These are phyloP conservation scores for Leucopsar rothschildi DNA, from an alignment of 2,113 vertebrate species.

Conservation along the genomic window DNA sequence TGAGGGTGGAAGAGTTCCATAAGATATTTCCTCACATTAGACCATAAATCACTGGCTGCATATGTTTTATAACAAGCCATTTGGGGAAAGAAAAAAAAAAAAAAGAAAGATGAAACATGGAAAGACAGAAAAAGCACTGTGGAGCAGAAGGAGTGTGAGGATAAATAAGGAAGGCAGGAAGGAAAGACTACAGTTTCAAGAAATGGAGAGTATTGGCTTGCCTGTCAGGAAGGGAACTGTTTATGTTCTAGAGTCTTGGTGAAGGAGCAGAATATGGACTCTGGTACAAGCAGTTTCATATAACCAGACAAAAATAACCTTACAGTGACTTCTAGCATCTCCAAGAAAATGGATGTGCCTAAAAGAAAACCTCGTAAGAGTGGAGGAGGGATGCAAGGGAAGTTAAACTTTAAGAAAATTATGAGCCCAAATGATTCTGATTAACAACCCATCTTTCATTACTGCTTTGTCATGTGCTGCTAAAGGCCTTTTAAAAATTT, in stretches of 20 bases:
- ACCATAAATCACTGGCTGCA: background rate
- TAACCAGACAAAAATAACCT: background rate
- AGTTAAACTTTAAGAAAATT: background rate
- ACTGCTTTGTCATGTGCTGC: background rate
- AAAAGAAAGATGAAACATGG: background rate
- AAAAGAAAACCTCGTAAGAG: background rate
- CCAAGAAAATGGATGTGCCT: background rate
- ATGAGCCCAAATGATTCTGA: background rate
- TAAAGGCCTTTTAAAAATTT: background rate
- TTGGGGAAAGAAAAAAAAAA: background rate
- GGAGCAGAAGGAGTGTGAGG: conserved; percentile 37
- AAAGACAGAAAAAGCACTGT: background rate
- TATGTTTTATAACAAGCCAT: background rate
- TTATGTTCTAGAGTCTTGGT: background rate
- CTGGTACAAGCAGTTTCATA: background rate
- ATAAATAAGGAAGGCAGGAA: conserved; percentile 43
- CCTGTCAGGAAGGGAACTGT: background rate
- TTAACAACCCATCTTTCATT: background rate
- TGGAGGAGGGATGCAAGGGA: background rate
- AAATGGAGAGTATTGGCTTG: background rate
- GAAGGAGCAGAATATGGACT: background rate
- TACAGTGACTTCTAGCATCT: background rate
- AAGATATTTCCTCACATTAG: background rate
- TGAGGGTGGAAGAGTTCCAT: background rate
- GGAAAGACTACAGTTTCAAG: background rate